phyloP scores from a whole-genome alignment of 2,797 vertebrate species.

The Chelmon rostratus region DNA sequence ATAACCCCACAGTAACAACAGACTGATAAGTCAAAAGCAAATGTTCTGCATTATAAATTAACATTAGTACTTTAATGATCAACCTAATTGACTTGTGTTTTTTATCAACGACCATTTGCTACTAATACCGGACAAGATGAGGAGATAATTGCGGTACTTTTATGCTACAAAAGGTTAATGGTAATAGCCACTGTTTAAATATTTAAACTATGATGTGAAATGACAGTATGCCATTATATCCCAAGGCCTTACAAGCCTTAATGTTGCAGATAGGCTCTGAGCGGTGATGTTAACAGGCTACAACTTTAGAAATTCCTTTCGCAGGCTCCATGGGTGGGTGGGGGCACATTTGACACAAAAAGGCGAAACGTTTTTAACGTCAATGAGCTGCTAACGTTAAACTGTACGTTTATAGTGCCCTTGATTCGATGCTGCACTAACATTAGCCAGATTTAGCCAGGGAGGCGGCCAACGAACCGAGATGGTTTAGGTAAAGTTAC shows the following conservation, averaged over 20 bases:
- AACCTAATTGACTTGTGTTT: not conserved
- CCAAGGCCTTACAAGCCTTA: constrained; percentile 1
- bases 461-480: not conserved
- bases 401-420: not conserved
- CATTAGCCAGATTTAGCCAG: not conserved
- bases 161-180: not conserved
- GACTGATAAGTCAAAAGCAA: not conserved
- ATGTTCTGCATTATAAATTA: not conserved
- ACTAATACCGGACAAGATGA: not conserved
- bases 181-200: constrained; percentile 25
- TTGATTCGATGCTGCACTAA: not conserved
- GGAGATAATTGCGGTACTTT: not conserved
- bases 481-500: not conserved
- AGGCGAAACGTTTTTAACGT: not conserved
- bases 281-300: not conserved
- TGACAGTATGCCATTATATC: not conserved
- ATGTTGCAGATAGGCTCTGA: not conserved
- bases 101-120: not conserved
- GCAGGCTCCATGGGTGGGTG: constrained; percentile 15
- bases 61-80: not conserved
- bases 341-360: not conserved
- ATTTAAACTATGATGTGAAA: constrained; percentile 16
- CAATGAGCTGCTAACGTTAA: not conserved
- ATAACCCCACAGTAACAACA: not conserved
- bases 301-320: constrained; percentile 16